These are phyloP conservation scores for Turnix velox DNA, from an alignment of 2,113 vertebrate species.

Conservation along the genomic window DNA sequence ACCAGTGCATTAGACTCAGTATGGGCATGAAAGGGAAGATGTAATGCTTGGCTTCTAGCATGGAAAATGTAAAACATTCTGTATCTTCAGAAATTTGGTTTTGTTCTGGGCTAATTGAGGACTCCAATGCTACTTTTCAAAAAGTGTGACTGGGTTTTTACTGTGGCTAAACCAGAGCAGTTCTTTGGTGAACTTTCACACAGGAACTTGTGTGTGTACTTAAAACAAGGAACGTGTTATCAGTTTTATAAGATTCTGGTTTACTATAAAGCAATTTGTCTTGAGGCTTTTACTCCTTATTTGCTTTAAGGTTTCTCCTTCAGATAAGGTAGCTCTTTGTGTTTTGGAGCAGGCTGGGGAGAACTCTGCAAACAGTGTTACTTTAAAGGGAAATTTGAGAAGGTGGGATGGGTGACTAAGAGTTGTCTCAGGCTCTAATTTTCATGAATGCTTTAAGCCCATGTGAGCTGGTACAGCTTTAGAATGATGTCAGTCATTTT, in stretches of 20 bases:
- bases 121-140: not conserved
- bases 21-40: not conserved
- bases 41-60: not conserved
- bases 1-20: not conserved
- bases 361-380: not conserved
- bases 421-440: not conserved
- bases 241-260: not conserved
- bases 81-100: not conserved
- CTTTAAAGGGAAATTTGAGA: conserved; percentile 27
- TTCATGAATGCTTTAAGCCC: not conserved
- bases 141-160: not conserved
- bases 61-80: not conserved
- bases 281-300: not conserved
- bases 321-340: not conserved
- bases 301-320: conserved; percentile 9
- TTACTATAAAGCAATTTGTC: not conserved
- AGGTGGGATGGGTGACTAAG: not conserved
- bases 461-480: not conserved
- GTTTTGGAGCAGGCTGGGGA: not conserved
- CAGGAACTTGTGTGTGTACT: not conserved
- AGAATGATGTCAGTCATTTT: not conserved
- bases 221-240: not conserved
- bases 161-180: not conserved
- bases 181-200: not conserved
- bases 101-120: not conserved